Evolutionary conservation across 2,797 vertebrate genomes (phyloP).

Genomic region (Petrocephalus sullivani): DNA sequence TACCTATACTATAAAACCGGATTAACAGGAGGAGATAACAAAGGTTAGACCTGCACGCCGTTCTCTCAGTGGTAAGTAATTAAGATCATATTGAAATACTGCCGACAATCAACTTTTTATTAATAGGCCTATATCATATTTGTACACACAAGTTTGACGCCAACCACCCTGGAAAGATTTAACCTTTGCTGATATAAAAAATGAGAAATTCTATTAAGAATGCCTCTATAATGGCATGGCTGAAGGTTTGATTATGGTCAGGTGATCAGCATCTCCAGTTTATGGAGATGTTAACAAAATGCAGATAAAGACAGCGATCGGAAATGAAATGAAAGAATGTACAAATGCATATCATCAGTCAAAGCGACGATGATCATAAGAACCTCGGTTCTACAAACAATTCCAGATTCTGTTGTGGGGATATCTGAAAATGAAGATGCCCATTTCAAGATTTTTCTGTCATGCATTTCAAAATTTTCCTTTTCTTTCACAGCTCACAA

Average conservation of each 20-base stretch:
- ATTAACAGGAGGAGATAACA: neutral
- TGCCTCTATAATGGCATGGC: neutral
- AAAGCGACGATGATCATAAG: neutral
- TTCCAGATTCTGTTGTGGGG: neutral
- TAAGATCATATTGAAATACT: neutral
- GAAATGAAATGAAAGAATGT: neutral
- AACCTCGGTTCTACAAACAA: neutral
- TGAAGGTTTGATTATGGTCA: neutral
- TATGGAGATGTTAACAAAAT: neutral
- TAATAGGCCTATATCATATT: neutral
- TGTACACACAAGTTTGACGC: neutral
- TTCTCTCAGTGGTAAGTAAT: neutral
- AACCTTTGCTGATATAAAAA: neutral
- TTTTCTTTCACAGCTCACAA: neutral
- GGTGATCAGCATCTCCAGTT: neutral
- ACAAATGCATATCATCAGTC: neutral
- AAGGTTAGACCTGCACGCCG: neutral
- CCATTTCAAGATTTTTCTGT: neutral
- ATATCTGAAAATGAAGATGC: neutral
- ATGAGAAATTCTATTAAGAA: neutral
- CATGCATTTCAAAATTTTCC: neutral
- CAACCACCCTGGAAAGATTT: neutral
- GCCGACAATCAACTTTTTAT: neutral
- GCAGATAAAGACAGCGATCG: neutral
- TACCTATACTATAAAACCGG: neutral